Percentiles rank a stretch among this genome's conserved stretches.
Conservation (phyloP, 1,140 invertebrate genomes). For the Cotesia vestalis region DNA sequence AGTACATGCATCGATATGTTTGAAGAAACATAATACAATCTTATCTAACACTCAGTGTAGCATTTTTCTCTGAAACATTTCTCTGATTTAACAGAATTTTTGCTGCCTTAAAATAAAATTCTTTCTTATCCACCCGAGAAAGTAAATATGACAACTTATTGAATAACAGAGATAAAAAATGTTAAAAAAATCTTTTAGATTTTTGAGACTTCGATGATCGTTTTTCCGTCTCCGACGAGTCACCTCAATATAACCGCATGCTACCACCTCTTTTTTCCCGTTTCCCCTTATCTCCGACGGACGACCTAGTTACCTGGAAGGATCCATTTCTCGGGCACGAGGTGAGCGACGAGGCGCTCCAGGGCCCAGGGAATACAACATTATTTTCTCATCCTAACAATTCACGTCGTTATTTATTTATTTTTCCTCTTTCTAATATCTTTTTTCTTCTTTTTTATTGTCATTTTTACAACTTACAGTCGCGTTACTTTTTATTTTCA, state of each 20-base stretch:
- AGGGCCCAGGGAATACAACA: slow-evolving; percentile 13
- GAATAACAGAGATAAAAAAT: neutral
- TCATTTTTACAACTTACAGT: neutral
- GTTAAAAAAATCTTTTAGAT: slow-evolving; percentile 12
- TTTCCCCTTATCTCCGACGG: slow-evolving; percentile 27
- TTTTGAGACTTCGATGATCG: neutral
- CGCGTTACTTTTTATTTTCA: too few relatives aligned
- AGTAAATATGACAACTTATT: neutral
- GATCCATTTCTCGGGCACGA: slow-evolving; percentile 39
- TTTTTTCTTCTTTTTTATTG: neutral
- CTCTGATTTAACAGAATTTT: too few relatives aligned
- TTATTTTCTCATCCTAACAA: slow-evolving; percentile 16
- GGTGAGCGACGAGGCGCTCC: slow-evolving; percentile 23
- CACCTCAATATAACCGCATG: slow-evolving; percentile 3
- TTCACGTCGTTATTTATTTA: slow-evolving; percentile 5
- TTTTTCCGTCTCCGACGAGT: neutral
- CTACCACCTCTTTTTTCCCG: slow-evolving; percentile 1
- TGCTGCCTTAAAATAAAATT: neutral
- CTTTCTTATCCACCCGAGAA: neutral
- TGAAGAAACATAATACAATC: too few relatives aligned
- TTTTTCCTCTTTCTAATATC: neutral
- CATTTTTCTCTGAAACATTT: too few relatives aligned
- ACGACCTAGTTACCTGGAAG: slow-evolving; percentile 44
- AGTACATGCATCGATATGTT: too few relatives aligned
- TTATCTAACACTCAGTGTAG: too few relatives aligned